Conservation (phyloP, 2,113 vertebrate genomes). For the Atherinomorus stipes region DNA sequence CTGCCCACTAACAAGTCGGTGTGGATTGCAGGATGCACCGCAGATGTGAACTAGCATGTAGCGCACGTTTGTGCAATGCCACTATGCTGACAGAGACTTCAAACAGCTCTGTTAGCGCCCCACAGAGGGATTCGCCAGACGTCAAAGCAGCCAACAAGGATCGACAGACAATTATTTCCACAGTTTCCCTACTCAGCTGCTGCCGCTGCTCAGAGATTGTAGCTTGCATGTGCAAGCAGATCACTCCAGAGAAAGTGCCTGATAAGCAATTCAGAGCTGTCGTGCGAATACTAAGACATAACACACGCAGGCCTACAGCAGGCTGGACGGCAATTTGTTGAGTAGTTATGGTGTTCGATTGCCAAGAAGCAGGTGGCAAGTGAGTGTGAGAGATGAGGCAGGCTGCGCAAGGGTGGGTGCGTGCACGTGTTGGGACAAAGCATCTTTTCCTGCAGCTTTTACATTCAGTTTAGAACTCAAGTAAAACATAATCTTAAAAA, state of each 20-base stretch:
- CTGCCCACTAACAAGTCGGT: constrained; percentile 38
- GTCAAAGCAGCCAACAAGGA: constrained; percentile 73
- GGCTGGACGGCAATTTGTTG: constrained; percentile 71
- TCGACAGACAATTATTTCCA: constrained; percentile 75
- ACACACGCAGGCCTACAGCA: constrained; percentile 50
- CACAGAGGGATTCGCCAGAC: constrained; percentile 65
- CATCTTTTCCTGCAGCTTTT: constrained; percentile 26
- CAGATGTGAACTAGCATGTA: constrained; percentile 58
- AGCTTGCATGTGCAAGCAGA: constrained; percentile 69
- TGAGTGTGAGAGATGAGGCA: constrained; percentile 13
- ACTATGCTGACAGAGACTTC: constrained; percentile 54
- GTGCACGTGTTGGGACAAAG: constrained; percentile 54
- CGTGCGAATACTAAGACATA: constrained; percentile 62
- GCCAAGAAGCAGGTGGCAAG: constrained; percentile 53
- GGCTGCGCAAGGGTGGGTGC: constrained; percentile 1
- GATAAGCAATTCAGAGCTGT: constrained; percentile 74
- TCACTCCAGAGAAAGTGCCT: constrained; percentile 70
- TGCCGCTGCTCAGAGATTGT: constrained; percentile 65
- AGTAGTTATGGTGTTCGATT: constrained; percentile 63
- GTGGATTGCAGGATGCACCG: constrained; percentile 13
- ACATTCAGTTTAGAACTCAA: background rate
- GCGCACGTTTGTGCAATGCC: constrained; percentile 27
- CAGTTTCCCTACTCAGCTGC: constrained; percentile 69
- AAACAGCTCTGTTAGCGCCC: constrained; percentile 66
- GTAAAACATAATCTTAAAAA: no score